These are phyloP conservation scores for Trissolcus basalis DNA, from an alignment of 1,140 invertebrate species.

Conservation along the genomic window DNA sequence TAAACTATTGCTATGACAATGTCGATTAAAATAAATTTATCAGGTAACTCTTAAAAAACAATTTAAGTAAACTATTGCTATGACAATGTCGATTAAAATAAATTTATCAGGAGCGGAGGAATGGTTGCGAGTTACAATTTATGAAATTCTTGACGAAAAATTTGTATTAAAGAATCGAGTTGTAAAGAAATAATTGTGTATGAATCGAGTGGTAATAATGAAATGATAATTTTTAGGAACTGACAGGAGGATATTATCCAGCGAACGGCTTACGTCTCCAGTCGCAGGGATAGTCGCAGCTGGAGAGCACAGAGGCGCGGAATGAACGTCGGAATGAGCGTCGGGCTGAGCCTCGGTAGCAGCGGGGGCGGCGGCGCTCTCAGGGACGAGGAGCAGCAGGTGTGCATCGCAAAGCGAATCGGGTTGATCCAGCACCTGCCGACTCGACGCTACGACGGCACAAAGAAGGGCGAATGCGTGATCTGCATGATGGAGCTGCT, in stretches of 20 bases:
- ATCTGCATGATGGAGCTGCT: slow-evolving; percentile 97
- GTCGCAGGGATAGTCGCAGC: slow-evolving; percentile 71
- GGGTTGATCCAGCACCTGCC: slow-evolving; percentile 93
- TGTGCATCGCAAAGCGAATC: slow-evolving; percentile 92
- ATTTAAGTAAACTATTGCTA: no score
- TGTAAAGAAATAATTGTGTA: no score
- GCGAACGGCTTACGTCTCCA: slow-evolving; percentile 72
- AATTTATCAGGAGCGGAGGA: no score
- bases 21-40: no score
- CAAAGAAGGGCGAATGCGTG: slow-evolving; percentile 93
- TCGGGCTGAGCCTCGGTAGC: slow-evolving; percentile 12
- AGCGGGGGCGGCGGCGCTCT: slow-evolving; percentile 69
- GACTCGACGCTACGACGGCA: slow-evolving; percentile 87
- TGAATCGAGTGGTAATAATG: no score
- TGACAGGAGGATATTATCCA: slow-evolving; percentile 76
- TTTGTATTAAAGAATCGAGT: no score
- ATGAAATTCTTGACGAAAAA: no score
- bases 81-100: no score
- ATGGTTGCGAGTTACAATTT: no score
- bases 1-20: no score
- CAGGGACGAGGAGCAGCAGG: slow-evolving; percentile 87
- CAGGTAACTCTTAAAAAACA: no score
- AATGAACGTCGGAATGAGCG: slow-evolving; percentile 46
- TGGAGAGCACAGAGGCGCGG: slow-evolving; percentile 65
- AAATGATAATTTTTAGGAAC: slow-evolving; percentile 67